Evolutionary conservation across 2,113 vertebrate genomes (phyloP).

Genomic region (Bothrops jararaca): DNA sequence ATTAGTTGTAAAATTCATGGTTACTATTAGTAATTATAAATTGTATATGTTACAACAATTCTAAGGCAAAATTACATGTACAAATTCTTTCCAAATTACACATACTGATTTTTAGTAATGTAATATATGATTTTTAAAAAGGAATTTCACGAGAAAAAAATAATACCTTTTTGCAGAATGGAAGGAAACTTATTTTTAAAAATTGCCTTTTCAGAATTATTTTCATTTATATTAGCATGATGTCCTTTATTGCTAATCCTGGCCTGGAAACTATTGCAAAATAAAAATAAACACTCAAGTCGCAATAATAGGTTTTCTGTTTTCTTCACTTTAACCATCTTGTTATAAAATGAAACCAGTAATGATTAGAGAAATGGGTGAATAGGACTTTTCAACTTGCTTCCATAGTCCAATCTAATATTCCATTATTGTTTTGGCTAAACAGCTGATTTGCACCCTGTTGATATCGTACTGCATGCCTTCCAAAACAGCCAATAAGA

Average conservation of each 20-base stretch:
- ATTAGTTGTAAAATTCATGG: constrained; percentile 64
- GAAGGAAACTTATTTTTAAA: constrained; percentile 67
- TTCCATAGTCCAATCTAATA: neutral
- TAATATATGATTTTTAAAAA: constrained; percentile 66
- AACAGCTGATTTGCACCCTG: neutral
- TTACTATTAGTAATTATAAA: constrained; percentile 61
- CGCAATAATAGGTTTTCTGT: constrained; percentile 65
- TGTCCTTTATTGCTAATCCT: constrained; percentile 65
- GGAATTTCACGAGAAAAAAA: constrained; percentile 47
- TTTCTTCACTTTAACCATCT: constrained; percentile 61
- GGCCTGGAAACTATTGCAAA: constrained; percentile 64
- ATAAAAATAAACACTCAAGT: constrained; percentile 65
- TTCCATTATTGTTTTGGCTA: neutral
- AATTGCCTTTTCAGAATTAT: constrained; percentile 36
- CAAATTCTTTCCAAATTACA: constrained; percentile 71
- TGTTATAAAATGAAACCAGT: constrained; percentile 29
- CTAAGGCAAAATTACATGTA: constrained; percentile 71
- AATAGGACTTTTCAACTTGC: neutral
- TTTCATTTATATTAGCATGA: constrained; percentile 69
- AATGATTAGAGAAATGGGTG: neutral
- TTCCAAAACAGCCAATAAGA: neutral
- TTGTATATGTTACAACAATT: constrained; percentile 66
- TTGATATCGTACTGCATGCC: too few relatives aligned
- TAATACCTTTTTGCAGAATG: constrained; percentile 54
- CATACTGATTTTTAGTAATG: constrained; percentile 62